phyloP scores from a whole-genome alignment of 2,888 invertebrate genomes.

The Phyllotreta cruciferae region DNA sequence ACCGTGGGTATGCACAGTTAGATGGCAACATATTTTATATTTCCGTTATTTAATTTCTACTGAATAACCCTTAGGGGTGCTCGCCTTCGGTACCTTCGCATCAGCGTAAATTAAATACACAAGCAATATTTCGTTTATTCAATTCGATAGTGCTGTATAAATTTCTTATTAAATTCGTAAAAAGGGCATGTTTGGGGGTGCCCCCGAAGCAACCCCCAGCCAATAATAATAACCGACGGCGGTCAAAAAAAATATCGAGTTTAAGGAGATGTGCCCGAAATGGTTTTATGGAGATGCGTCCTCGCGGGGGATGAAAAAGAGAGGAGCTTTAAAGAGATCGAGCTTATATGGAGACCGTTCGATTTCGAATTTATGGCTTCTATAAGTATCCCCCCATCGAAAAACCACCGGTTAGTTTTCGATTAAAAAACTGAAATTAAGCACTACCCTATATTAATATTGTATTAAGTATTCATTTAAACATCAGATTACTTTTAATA shows the following conservation, averaged over 20 bases:
- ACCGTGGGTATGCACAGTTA: constrained; percentile 24
- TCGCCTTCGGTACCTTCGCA: too few species aligned
- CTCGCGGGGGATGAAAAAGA: constrained; percentile 28
- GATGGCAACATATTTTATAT: constrained; percentile 29
- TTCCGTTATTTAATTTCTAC: constrained; percentile 36
- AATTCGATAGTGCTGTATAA: too few species aligned
- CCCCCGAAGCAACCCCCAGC: too few species aligned
- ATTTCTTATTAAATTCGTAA: constrained; percentile 19
- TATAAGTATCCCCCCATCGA: constrained; percentile 50
- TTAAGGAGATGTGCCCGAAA: constrained; percentile 23
- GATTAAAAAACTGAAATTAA: too few species aligned
- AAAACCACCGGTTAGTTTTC: constrained; percentile 49
- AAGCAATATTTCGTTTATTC: too few species aligned
- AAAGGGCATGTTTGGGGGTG: constrained; percentile 10
- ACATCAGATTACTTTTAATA: too few species aligned
- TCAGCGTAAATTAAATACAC: too few species aligned
- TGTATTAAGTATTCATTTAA: too few species aligned
- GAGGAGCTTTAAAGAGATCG: constrained; percentile 45
- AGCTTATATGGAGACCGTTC: constrained; percentile 53
- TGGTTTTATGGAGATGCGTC: constrained; percentile 29
- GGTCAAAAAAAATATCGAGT: constrained; percentile 24
- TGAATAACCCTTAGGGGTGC: background rate
- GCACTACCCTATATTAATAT: too few species aligned
- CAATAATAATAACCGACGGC: constrained; percentile 16
- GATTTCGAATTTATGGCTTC: constrained; percentile 54